phyloP scores from a whole-genome alignment of 2,113 vertebrate species.

The Chionomys nivalis region DNA sequence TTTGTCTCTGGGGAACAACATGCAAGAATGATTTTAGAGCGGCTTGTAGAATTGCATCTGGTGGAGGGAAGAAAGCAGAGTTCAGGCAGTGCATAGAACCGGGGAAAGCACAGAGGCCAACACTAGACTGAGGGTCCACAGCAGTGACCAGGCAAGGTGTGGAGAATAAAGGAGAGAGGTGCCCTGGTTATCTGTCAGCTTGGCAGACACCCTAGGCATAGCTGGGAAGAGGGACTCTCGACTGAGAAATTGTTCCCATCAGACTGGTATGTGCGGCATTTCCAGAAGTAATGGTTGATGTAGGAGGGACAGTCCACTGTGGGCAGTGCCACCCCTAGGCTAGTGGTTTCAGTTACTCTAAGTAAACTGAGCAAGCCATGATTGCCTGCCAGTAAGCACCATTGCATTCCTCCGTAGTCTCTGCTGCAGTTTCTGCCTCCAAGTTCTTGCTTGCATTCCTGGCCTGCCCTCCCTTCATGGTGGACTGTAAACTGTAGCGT shows the following conservation, averaged over 20 bases:
- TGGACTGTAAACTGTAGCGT: background rate
- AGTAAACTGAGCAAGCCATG: background rate
- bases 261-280: background rate
- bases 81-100: background rate
- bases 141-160: background rate
- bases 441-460: background rate
- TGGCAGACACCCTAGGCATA: background rate
- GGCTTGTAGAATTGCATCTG: background rate
- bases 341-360: too few relatives aligned
- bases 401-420: background rate
- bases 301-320: background rate
- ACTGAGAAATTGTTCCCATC: background rate
- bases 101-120: background rate
- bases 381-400: background rate
- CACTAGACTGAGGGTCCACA: background rate
- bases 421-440: background rate
- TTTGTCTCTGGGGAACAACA: background rate
- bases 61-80: background rate
- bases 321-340: background rate
- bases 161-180: background rate
- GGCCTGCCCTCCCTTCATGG: background rate
- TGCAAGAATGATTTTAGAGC: background rate
- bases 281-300: background rate
- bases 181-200: background rate
- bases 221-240: too few relatives aligned